phyloP scores from a whole-genome alignment of 2,113 vertebrate genomes.

The Entosphenus tridentatus region DNA sequence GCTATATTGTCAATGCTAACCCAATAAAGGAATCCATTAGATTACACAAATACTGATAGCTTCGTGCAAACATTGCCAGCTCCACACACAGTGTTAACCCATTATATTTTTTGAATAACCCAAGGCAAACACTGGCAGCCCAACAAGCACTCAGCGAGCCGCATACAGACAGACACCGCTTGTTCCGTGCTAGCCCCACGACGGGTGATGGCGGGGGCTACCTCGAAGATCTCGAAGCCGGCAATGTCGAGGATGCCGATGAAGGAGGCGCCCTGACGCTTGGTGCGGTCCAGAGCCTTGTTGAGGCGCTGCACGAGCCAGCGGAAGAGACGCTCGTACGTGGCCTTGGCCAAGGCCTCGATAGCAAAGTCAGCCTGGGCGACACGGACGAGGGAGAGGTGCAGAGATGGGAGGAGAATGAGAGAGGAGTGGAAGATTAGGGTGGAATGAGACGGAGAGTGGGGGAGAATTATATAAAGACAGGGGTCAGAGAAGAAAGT shows the following conservation, averaged over 20 bases:
- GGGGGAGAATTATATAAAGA: neutral
- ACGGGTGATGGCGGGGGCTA: slow-evolving; percentile 13
- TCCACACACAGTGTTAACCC: too few species aligned
- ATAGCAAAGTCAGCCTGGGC: slow-evolving; percentile 71
- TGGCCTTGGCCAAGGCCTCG: slow-evolving; percentile 86
- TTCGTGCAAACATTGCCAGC: too few species aligned
- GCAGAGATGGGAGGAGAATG: neutral
- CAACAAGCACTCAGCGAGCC: too few species aligned
- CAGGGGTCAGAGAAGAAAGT: neutral
- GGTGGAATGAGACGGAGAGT: neutral
- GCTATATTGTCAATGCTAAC: too few species aligned
- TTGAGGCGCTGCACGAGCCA: slow-evolving; percentile 96
- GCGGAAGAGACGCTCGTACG: slow-evolving; percentile 88
- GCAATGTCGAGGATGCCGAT: slow-evolving; percentile 96
- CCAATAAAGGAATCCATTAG: too few species aligned
- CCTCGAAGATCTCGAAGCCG: slow-evolving; percentile 95
- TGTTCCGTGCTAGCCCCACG: too few species aligned
- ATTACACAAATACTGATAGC: too few species aligned
- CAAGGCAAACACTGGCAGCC: too few species aligned
- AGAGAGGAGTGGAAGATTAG: neutral
- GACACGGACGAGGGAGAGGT: neutral
- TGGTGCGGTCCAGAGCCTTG: slow-evolving; percentile 94
- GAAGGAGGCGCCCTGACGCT: slow-evolving; percentile 86
- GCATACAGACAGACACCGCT: too few species aligned
- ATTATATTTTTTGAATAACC: too few species aligned